phyloP scores from a whole-genome alignment of 2,797 vertebrate species.

The Netta rufina region DNA sequence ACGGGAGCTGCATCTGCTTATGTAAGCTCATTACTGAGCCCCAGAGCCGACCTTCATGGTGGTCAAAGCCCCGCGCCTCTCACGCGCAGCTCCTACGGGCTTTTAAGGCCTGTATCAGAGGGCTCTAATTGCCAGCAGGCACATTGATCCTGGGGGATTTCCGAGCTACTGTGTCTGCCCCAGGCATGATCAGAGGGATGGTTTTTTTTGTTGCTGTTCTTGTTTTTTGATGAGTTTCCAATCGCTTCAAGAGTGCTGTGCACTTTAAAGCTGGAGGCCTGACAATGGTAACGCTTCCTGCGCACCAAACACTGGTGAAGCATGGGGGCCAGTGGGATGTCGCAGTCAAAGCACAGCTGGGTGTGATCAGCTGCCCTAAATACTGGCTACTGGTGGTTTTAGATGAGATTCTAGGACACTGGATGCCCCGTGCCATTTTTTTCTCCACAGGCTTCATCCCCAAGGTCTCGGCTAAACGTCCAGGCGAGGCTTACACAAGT shows the following conservation, averaged over 20 bases:
- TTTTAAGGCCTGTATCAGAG: not conserved
- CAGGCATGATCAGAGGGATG: not conserved
- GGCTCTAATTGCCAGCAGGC: not conserved
- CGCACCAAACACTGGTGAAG: not conserved
- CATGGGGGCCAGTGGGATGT: fast-evolving
- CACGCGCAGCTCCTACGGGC: not conserved
- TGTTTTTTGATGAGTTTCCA: not conserved
- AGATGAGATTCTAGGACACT: not conserved
- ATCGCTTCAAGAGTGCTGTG: not conserved
- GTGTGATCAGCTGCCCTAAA: not conserved
- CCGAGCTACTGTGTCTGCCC: not conserved
- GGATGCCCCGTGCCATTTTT: not conserved
- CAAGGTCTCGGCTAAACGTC: not conserved
- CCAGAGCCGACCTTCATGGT: not conserved
- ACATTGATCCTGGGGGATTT: not conserved
- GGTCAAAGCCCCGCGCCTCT: not conserved
- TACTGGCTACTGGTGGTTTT: not conserved
- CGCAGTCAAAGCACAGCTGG: not conserved
- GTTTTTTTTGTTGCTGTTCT: not conserved
- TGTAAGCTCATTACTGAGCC: not conserved
- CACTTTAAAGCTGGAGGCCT: not conserved
- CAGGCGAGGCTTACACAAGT: not conserved
- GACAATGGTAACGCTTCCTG: not conserved
- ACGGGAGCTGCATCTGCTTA: not conserved
- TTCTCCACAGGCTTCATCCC: not conserved